Conservation (phyloP, 2,888 invertebrate genomes). For the Syritta pipiens region DNA sequence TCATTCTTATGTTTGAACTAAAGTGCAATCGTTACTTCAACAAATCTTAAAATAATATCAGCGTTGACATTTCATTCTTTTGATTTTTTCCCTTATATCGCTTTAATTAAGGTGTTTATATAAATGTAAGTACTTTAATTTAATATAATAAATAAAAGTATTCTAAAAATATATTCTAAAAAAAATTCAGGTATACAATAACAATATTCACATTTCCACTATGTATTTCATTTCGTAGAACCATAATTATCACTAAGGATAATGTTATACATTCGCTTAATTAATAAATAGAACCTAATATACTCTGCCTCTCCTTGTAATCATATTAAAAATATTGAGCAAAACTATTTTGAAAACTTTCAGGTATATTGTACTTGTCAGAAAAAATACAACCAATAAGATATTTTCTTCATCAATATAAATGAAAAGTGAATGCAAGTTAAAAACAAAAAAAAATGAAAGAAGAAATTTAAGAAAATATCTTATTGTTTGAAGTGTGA, state of each 20-base stretch:
- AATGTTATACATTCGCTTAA: constrained; percentile 32
- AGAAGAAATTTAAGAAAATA: constrained; percentile 47
- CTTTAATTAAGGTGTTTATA: too few relatives aligned
- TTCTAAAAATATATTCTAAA: constrained; percentile 33
- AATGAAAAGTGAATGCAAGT: background rate
- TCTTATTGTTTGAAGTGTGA: constrained; percentile 43
- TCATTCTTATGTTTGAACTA: too few relatives aligned
- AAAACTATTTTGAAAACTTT: constrained; percentile 77
- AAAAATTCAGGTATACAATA: constrained; percentile 70
- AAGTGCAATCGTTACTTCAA: too few relatives aligned
- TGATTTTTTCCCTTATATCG: too few relatives aligned
- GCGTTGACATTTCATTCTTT: too few relatives aligned
- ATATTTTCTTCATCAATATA: constrained; percentile 63
- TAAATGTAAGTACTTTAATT: background rate
- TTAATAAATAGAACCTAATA: constrained; percentile 58
- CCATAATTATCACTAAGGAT: constrained; percentile 17
- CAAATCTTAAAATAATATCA: too few relatives aligned
- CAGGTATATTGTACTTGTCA: constrained; percentile 79
- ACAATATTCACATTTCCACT: constrained; percentile 61
- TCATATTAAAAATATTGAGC: constrained; percentile 65
- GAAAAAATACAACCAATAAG: constrained; percentile 71
- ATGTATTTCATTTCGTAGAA: constrained; percentile 35
- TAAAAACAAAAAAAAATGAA: constrained; percentile 11
- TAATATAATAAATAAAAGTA: constrained; percentile 13
- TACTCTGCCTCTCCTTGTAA: constrained; percentile 37